Percentiles rank a stretch among this genome's conserved stretches.
phyloP scores from a whole-genome alignment of 2,113 vertebrate species.

The Mesitornis unicolor region DNA sequence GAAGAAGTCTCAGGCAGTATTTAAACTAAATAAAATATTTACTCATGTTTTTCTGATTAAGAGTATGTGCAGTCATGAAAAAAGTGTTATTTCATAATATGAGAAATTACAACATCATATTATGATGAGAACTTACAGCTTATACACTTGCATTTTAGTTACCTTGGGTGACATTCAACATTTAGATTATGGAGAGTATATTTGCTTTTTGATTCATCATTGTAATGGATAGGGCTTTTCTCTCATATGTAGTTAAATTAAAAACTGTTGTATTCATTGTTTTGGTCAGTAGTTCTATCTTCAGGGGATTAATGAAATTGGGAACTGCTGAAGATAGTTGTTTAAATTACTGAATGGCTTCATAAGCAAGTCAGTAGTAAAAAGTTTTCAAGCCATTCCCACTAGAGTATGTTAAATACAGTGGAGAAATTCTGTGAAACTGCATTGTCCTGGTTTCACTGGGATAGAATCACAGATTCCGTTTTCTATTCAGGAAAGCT shows the following conservation, averaged over 20 bases:
- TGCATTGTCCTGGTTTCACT: no score
- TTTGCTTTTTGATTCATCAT: not conserved
- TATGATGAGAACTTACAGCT: not conserved
- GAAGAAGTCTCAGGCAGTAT: not conserved
- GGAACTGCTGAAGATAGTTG: not conserved
- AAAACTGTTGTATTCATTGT: not conserved
- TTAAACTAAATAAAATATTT: not conserved
- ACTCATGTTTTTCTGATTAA: not conserved
- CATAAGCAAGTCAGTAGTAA: not conserved
- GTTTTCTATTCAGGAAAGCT: no score
- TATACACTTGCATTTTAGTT: not conserved
- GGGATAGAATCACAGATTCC: no score
- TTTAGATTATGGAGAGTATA: not conserved
- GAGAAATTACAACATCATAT: not conserved
- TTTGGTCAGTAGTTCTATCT: not conserved
- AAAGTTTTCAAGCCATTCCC: not conserved
- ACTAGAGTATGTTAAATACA: not conserved
- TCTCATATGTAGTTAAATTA: not conserved
- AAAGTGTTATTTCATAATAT: not conserved
- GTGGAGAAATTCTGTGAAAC: not conserved
- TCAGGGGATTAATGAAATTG: not conserved
- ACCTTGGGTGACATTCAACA: not conserved
- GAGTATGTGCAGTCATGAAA: not conserved
- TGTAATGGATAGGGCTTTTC: not conserved
- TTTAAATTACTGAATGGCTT: not conserved